phyloP scores from a whole-genome alignment of 2,888 invertebrate genomes.

The Penaeus monodon region DNA sequence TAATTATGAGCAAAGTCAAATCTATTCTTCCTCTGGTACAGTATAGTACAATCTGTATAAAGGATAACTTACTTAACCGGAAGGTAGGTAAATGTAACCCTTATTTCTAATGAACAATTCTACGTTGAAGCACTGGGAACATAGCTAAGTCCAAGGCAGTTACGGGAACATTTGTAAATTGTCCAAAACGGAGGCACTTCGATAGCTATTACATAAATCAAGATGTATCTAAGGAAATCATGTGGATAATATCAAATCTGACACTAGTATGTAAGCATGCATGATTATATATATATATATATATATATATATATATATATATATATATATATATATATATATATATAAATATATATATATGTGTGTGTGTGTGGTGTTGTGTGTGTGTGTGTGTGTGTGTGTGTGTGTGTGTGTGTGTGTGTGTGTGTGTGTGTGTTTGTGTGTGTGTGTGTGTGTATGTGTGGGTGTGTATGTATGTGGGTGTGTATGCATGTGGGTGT shows the following conservation, averaged over 20 bases:
- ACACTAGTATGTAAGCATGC: background rate
- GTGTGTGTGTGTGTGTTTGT: too few relatives aligned
- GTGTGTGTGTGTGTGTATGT: too few relatives aligned
- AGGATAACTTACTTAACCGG: constrained; percentile 1
- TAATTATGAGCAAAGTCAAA: background rate
- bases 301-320: too few relatives aligned
- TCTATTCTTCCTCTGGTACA: background rate
- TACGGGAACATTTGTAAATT: constrained; percentile 17
- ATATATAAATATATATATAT: too few relatives aligned
- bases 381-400: too few relatives aligned
- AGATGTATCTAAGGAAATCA: too few relatives aligned
- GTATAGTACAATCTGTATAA: background rate
- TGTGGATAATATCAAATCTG: constrained; percentile 46
- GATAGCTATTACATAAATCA: background rate
- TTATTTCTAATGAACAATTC: constrained; percentile 2
- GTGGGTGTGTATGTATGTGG: too few relatives aligned
- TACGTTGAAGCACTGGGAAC: constrained; percentile 14
- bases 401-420: too few relatives aligned
- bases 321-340: too few relatives aligned
- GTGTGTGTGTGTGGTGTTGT: too few relatives aligned
- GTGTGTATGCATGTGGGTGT: too few relatives aligned
- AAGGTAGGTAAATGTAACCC: background rate
- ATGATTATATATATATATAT: too few relatives aligned
- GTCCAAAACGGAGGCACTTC: constrained; percentile 12
- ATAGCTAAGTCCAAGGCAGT: constrained; percentile 16